These are phyloP conservation scores for Argyrosomus japonicus DNA, from an alignment of 2,113 vertebrate genomes.

Conservation along the genomic window DNA sequence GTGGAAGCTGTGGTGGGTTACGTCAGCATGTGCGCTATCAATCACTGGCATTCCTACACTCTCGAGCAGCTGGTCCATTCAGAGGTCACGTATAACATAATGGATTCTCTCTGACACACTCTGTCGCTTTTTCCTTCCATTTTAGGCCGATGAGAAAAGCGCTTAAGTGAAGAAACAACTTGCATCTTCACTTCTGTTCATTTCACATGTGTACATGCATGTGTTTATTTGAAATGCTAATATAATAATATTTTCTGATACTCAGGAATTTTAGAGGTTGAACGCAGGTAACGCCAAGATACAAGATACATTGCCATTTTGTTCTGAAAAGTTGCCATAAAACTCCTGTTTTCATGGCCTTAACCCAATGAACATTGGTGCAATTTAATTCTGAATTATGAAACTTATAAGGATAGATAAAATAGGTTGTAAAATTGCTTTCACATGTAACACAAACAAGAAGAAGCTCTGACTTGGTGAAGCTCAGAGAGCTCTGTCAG, in stretches of 20 bases:
- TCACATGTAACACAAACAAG: not conserved
- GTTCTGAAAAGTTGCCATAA: not conserved
- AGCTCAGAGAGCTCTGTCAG: conserved; percentile 11
- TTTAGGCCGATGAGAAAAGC: conserved; percentile 29
- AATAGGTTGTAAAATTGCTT: not conserved
- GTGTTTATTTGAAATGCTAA: not conserved
- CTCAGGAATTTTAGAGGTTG: not conserved
- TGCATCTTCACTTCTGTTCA: not conserved
- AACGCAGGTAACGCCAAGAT: not conserved
- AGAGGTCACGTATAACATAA: conserved; percentile 74
- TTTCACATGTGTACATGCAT: not conserved
- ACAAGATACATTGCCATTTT: too few species aligned
- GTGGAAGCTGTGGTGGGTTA: conserved; percentile 61
- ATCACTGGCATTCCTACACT: conserved; percentile 77
- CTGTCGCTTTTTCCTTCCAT: conserved; percentile 32
- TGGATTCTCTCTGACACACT: conserved; percentile 57
- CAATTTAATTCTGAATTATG: not conserved
- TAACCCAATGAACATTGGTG: not conserved
- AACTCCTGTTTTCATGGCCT: too few species aligned
- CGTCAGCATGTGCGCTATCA: conserved; percentile 75
- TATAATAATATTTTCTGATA: not conserved
- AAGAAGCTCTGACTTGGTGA: conserved; percentile 8
- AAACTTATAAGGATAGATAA: not conserved
- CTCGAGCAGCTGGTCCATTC: conserved; percentile 72
- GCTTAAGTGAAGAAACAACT: conserved; percentile 25